Conservation (phyloP, 1,140 invertebrate species). For the Drosophila littoralis region DNA sequence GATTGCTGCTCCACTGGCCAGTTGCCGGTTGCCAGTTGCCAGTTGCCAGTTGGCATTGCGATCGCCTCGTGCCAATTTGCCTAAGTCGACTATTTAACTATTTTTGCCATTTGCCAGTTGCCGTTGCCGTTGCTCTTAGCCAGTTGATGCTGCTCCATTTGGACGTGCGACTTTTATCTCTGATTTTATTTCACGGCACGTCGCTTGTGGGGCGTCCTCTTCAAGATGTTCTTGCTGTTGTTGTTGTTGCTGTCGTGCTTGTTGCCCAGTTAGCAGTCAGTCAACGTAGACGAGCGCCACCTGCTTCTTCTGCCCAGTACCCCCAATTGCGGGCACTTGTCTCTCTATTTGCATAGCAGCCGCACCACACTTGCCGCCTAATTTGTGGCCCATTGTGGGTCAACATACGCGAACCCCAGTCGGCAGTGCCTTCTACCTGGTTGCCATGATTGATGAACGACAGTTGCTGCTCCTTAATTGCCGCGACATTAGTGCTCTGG, state of each 20-base stretch:
- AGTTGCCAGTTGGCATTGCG: constrained; percentile 8
- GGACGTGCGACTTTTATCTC: constrained; percentile 46
- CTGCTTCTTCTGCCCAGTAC: constrained; percentile 22
- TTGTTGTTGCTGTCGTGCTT: constrained; percentile 22
- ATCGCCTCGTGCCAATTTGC: constrained; percentile 65
- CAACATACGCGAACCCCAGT: constrained; percentile 28
- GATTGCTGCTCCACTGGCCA: neutral
- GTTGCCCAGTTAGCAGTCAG: constrained; percentile 42
- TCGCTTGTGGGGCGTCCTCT: constrained; percentile 20
- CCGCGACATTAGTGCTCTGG: constrained; percentile 34
- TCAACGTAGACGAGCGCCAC: constrained; percentile 42
- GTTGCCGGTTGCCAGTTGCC: constrained; percentile 5
- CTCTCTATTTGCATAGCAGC: constrained; percentile 7
- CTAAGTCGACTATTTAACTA: constrained; percentile 77
- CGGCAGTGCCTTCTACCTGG: neutral
- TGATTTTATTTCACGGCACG: constrained; percentile 60
- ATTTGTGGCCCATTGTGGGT: constrained; percentile 37
- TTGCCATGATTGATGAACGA: constrained; percentile 42
- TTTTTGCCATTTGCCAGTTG: constrained; percentile 57
- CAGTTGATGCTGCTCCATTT: constrained; percentile 29
- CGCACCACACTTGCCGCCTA: constrained; percentile 15
- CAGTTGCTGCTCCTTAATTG: constrained; percentile 43
- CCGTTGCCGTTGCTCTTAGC: constrained; percentile 22
- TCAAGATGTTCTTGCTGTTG: constrained; percentile 16
- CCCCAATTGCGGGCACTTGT: constrained; percentile 15